Evolutionary conservation across 2,113 vertebrate species (phyloP), one percentile per base, ranked within the genome.

Genomic region (Dasyprocta punctata): DNA sequence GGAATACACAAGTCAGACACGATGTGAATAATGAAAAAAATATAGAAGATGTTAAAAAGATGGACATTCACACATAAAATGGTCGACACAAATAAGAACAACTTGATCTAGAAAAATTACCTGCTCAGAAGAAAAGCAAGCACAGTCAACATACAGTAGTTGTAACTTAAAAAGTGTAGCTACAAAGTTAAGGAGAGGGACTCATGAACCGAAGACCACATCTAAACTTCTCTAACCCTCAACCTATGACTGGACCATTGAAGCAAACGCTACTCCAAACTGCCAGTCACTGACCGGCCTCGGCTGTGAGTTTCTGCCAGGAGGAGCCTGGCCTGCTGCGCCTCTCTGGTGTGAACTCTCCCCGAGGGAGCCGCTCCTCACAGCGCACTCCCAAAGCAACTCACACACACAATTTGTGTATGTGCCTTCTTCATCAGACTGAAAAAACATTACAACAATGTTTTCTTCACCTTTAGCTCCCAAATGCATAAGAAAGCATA

Each of bases 91-190:
- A 81, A 90, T 75, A 33, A 92, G 4, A 33, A 80, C 8, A 22
- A 24, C 61, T 67, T 93, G 36, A 85, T 56, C 58, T 86, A 71
- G 44, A 67, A 93, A 96, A 97, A 82, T 60, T 58, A 80, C 16
- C 82, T 93, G 77, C 63, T 88, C 71, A 89, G 9, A 84, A 41
- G 41, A 88, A 95, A 97, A 82, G 7, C 67, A 95, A 90, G 22
- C 44, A 86, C 10, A 78, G 24, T 17, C 17, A 90, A 84, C 20
- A 90, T 0, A 80, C 3, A 9, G 26, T 20, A 90, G 67, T 4
- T 65, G 6, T 82, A 85, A 1, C 52, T 60, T 49, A 92, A 88
- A 85, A 69, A 44, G 73, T 38, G 71, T 14, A 58, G 26, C 38
- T 60, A 36, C 73, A 89, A 52, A 92, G 78, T 97, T 75, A 94